These are phyloP conservation scores for Toxotes lorentzi DNA, from an alignment of 2,797 vertebrate species.

Conservation along the genomic window DNA sequence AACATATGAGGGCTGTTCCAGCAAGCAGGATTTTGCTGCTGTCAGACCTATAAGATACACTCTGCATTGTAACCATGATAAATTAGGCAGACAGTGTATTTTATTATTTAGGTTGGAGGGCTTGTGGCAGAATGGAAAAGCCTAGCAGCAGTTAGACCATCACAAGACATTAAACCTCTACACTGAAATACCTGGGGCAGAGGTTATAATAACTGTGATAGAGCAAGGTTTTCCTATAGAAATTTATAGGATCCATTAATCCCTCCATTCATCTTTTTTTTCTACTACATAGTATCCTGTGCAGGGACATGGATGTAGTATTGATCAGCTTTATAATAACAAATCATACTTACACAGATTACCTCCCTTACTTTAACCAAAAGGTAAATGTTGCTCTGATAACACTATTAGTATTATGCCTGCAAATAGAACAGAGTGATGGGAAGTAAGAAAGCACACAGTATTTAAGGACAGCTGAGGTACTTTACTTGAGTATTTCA, in stretches of 20 bases:
- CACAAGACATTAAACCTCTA: background rate
- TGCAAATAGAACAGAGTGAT: background rate
- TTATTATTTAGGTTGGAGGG: background rate
- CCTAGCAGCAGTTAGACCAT: background rate
- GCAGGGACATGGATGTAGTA: background rate
- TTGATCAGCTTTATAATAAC: background rate
- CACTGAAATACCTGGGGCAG: background rate
- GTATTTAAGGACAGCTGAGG: background rate
- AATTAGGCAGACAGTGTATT: background rate
- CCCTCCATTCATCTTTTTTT: background rate
- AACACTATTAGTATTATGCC: background rate
- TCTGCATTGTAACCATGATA: background rate
- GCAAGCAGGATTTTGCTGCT: background rate
- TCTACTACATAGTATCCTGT: background rate
- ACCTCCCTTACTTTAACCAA: background rate
- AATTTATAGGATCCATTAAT: constrained; percentile 16
- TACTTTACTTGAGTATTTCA: no score
- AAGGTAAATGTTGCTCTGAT: no score
- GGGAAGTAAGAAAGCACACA: background rate
- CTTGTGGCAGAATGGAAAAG: no score
- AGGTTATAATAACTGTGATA: background rate
- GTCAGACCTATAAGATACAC: constrained; percentile 7
- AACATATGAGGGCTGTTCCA: constrained; percentile 11
- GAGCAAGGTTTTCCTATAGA: constrained; percentile 6
- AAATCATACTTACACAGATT: background rate